Conservation (phyloP, 2,888 invertebrate species). For the Cataglyphis rosenhaueri region DNA sequence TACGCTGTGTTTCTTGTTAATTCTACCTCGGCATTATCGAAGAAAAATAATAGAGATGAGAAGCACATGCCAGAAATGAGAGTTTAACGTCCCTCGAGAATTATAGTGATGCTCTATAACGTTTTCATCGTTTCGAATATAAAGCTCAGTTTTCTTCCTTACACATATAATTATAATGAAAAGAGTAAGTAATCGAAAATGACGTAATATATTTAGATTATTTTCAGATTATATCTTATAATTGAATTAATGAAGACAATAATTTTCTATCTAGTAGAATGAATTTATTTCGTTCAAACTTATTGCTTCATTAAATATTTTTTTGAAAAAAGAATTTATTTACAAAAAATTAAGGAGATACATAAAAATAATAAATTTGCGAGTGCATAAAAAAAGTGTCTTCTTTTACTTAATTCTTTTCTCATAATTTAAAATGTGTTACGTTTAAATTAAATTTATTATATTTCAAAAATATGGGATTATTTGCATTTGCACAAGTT, state of each 20-base stretch:
- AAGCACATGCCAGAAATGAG: conserved; percentile 11
- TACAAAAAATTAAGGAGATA: neutral
- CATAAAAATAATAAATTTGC: neutral
- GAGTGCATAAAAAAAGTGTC: neutral
- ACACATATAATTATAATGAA: neutral
- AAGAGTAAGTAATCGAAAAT: neutral
- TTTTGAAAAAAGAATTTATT: neutral
- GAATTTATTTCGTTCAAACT: neutral
- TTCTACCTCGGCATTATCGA: conserved; percentile 7
- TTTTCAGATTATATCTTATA: neutral
- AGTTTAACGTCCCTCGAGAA: conserved; percentile 8
- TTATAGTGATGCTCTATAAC: neutral
- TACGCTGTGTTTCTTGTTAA: conserved; percentile 32
- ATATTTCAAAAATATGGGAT: neutral
- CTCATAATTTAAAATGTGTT: conserved; percentile 3
- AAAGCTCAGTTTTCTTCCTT: neutral
- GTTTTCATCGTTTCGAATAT: neutral
- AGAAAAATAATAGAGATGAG: conserved; percentile 16
- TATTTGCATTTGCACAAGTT: neutral
- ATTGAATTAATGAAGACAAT: conserved; percentile 9
- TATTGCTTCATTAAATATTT: neutral
- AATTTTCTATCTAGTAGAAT: neutral
- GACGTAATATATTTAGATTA: neutral
- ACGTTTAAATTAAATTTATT: neutral
- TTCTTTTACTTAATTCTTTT: neutral